A percentile compares a stretch with the other conserved stretches of the same genome.
phyloP scores from a whole-genome alignment of 1,140 invertebrate species.

The Melitaea cinxia region DNA sequence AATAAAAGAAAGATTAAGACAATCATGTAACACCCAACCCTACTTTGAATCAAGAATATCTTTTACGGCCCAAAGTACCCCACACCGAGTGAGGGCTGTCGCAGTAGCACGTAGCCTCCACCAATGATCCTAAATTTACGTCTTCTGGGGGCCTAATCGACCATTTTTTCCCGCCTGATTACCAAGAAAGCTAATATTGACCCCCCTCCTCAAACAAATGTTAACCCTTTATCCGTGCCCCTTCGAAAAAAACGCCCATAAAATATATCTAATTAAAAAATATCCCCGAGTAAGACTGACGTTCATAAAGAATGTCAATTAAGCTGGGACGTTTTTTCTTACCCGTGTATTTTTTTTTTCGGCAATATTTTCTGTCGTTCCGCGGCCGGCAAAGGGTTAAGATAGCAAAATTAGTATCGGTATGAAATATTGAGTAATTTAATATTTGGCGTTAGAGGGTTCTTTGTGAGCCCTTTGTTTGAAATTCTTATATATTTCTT shows the following conservation, averaged over 20 bases:
- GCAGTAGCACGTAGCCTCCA: constrained; percentile 55
- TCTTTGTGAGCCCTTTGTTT: constrained; percentile 55
- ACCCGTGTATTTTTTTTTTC: constrained; percentile 53
- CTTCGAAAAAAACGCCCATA: constrained; percentile 80
- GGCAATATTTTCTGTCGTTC: constrained; percentile 75
- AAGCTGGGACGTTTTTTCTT: constrained; percentile 73
- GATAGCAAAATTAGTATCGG: constrained; percentile 81
- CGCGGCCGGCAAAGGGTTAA: constrained; percentile 75
- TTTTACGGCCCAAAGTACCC: constrained; percentile 18
- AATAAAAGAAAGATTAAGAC: constrained; percentile 7
- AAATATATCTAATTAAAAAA: constrained; percentile 83
- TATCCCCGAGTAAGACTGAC: constrained; percentile 80
- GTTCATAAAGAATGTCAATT: constrained; percentile 83
- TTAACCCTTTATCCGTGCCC: constrained; percentile 77
- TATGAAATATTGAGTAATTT: constrained; percentile 81
- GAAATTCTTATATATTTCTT: constrained; percentile 29
- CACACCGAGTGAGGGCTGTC: constrained; percentile 32
- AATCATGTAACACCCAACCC: constrained; percentile 15
- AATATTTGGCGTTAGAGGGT: constrained; percentile 65
- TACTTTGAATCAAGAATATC: constrained; percentile 26
- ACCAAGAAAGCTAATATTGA: constrained; percentile 75
- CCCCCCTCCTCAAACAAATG: constrained; percentile 77
- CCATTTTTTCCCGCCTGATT: constrained; percentile 79
- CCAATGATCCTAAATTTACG: constrained; percentile 79
- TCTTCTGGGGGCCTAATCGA: constrained; percentile 71